Conservation (phyloP, 2,888 invertebrate species). For the Tachina grossa region DNA sequence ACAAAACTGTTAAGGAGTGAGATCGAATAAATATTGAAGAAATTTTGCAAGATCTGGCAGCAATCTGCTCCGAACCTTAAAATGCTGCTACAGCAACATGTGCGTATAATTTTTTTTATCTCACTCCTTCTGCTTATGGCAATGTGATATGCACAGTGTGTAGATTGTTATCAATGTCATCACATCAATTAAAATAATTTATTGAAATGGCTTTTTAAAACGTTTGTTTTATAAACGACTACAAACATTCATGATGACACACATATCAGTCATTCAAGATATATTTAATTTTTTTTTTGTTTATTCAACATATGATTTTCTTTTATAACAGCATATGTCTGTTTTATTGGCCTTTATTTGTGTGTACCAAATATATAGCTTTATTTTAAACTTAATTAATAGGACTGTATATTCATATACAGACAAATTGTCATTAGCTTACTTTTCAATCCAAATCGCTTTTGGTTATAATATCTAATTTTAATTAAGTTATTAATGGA, state of each 20-base stretch:
- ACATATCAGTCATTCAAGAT: conserved; percentile 47
- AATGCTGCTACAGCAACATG: too few relatives aligned
- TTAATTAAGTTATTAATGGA: too few relatives aligned
- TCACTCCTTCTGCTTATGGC: background rate
- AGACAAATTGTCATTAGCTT: too few relatives aligned
- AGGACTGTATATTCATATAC: too few relatives aligned
- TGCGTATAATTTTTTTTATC: background rate
- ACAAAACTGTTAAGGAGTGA: background rate
- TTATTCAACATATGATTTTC: background rate
- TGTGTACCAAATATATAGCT: too few relatives aligned
- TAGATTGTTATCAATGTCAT: conserved; percentile 37
- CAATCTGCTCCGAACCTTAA: too few relatives aligned
- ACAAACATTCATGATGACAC: conserved; percentile 57
- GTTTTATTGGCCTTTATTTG: too few relatives aligned
- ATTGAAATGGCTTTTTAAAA: conserved; percentile 63
- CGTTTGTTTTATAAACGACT: conserved; percentile 40
- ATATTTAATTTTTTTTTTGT: conserved; percentile 52
- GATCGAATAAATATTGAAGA: conserved; percentile 7
- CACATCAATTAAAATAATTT: conserved; percentile 63
- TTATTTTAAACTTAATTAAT: too few relatives aligned
- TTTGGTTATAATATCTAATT: too few relatives aligned
- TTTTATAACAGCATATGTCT: background rate
- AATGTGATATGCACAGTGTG: background rate
- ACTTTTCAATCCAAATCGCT: too few relatives aligned
- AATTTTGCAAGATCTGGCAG: too few relatives aligned